phyloP scores from a whole-genome alignment of 2,888 invertebrate species.

The Stenurella melanura region DNA sequence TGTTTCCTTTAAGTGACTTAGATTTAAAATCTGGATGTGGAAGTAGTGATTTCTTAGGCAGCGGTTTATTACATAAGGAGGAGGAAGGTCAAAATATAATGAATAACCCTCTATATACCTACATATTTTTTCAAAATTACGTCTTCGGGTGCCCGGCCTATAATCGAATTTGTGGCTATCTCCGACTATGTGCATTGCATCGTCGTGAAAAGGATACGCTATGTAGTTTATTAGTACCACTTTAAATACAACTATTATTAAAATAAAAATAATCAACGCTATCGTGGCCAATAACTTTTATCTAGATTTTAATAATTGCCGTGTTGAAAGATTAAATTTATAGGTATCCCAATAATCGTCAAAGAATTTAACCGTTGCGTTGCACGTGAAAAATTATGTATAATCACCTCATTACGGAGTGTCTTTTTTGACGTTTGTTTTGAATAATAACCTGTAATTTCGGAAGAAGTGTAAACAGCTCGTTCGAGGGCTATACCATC shows the following conservation, averaged over 20 bases:
- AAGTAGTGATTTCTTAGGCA: too few relatives aligned
- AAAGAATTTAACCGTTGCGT: background rate
- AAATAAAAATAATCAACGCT: background rate
- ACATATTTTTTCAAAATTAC: too few relatives aligned
- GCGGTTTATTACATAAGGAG: too few relatives aligned
- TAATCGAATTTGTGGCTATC: too few relatives aligned
- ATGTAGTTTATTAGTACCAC: background rate
- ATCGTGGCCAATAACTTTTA: conserved; percentile 40
- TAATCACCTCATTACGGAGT: conserved; percentile 26
- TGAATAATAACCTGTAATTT: conserved; percentile 29
- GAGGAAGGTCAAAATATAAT: too few relatives aligned
- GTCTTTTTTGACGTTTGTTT: conserved; percentile 24
- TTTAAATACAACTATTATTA: background rate
- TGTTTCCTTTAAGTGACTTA: too few relatives aligned
- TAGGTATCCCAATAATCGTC: conserved; percentile 39
- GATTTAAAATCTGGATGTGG: too few relatives aligned
- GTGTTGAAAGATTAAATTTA: conserved; percentile 47
- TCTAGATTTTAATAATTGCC: conserved; percentile 50
- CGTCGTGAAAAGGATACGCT: too few relatives aligned
- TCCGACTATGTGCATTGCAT: too few relatives aligned
- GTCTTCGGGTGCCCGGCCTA: too few relatives aligned
- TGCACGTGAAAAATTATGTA: conserved; percentile 16
- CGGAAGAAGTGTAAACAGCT: conserved; percentile 13
- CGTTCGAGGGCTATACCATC: background rate
- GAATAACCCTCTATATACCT: too few relatives aligned